Base-by-base conservation (phyloP, 2,888 invertebrate genomes). In the Melitaea athalia region DNA sequence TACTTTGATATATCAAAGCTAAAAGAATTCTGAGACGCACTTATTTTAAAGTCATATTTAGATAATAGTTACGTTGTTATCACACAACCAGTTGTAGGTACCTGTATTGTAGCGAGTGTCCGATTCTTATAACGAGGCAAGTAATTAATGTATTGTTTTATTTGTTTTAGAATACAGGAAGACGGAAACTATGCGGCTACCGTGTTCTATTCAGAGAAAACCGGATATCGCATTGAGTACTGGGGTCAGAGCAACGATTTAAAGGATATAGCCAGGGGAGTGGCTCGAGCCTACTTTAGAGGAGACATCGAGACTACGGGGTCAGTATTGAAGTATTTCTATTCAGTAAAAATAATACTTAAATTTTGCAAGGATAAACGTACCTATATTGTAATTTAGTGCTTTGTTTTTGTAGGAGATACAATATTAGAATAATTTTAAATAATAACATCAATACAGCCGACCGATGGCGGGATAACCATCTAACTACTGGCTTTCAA, bases 241-340 rank as follows among this genome's bases (percentile, higher is more conserved):
- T 96, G 96, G 96, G 96, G 96, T 69, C 96, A 96, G 85, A 95
- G 95, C 80, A 96, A 96, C 80, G 94, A 96, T 83, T 91, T 96
- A 72, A 87, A 91, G 7, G 91, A 93, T 75, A 92, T 96, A 79
- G 94, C 94, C 60, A 91, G 92, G 75, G 96, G 96, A 73, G 95
- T 94, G 64, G 97, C 96, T 0, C 93, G 96, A 74, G 96, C 95
- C 33, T 95, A 96, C 84, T 97, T 96, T 82, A 95, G 95, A 85
- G 95, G 95, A 83, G 94, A 95, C 80, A 95, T 96, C 70, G 94
- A 94, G 74, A 94, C 95, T 75, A 95, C 94, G 74, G 97, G 97
- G 96, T 97, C 85, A 84, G 92, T 79, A 64, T 45, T 11, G 10
- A 45, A 45, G 10, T 45, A 12, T 45, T 45, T 45, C 11, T 14